phyloP scores from a whole-genome alignment of 1,140 invertebrate genomes.

The Drosophila watanabei region DNA sequence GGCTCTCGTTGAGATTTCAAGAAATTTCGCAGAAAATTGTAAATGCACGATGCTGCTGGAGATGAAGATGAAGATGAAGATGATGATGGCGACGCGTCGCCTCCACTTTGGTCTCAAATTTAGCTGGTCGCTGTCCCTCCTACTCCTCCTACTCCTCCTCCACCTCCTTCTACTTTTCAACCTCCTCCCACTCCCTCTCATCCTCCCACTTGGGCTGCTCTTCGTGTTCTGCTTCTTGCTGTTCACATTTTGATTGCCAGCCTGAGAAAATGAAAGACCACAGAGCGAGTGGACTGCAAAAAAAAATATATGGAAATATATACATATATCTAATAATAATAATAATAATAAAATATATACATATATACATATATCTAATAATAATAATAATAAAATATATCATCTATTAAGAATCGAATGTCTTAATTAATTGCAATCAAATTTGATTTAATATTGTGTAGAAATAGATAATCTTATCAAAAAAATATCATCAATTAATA shows the following conservation, averaged over 20 bases:
- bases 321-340: too few species aligned
- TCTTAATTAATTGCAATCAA: too few species aligned
- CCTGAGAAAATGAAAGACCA: constrained; percentile 74
- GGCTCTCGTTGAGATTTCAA: constrained; percentile 75
- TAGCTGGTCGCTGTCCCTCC: constrained; percentile 49
- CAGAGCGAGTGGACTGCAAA: constrained; percentile 18
- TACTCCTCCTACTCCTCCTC: background rate
- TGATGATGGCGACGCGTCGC: constrained; percentile 59
- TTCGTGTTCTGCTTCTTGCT: constrained; percentile 10
- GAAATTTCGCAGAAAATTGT: constrained; percentile 83
- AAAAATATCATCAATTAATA: background rate
- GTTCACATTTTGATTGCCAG: constrained; percentile 64
- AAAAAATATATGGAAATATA: background rate
- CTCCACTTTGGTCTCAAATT: constrained; percentile 75
- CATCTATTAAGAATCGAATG: too few species aligned
- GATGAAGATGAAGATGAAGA: constrained; percentile 25
- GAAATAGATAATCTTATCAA: background rate
- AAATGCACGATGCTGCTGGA: constrained; percentile 68
- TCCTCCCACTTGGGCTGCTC: constrained; percentile 4
- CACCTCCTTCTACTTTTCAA: background rate
- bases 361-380: too few species aligned
- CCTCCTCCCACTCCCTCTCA: background rate
- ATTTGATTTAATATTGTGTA: too few species aligned
- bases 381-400: too few species aligned
- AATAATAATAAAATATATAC: background rate